Conservation (phyloP, 2,113 vertebrate species). For the Siniperca knerii region DNA sequence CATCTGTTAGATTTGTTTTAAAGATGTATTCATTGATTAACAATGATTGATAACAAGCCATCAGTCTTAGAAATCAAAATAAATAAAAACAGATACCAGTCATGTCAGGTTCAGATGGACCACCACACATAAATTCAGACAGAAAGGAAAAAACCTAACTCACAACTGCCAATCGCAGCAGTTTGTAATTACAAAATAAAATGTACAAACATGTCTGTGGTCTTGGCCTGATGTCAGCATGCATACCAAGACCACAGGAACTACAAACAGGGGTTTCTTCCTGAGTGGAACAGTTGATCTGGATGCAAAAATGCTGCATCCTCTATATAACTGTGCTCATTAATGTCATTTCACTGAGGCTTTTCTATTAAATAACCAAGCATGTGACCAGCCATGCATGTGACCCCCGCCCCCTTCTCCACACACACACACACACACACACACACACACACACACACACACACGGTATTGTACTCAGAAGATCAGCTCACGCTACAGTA, state of each 20-base stretch:
- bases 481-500: neutral
- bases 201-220: neutral
- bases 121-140: neutral
- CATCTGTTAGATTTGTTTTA: neutral
- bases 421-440: neutral
- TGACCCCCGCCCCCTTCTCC: constrained; percentile 30
- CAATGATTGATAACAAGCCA: neutral
- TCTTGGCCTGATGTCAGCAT: no score
- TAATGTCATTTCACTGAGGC: constrained; percentile 21
- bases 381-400: constrained; percentile 66
- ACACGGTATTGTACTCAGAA: constrained; percentile 10
- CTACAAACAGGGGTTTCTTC: neutral
- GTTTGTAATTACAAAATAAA: constrained; percentile 12
- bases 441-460: neutral
- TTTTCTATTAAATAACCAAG: constrained; percentile 55
- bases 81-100: neutral
- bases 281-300: neutral
- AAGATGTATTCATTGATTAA: no score
- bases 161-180: neutral
- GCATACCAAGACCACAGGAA: neutral
- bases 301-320: neutral
- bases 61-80: neutral
- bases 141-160: no score
- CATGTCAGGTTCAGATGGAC: neutral
- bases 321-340: constrained; percentile 17